Evolutionary conservation across 2,797 vertebrate species (phyloP).

Genomic region (Microctenopoma lineatum): DNA sequence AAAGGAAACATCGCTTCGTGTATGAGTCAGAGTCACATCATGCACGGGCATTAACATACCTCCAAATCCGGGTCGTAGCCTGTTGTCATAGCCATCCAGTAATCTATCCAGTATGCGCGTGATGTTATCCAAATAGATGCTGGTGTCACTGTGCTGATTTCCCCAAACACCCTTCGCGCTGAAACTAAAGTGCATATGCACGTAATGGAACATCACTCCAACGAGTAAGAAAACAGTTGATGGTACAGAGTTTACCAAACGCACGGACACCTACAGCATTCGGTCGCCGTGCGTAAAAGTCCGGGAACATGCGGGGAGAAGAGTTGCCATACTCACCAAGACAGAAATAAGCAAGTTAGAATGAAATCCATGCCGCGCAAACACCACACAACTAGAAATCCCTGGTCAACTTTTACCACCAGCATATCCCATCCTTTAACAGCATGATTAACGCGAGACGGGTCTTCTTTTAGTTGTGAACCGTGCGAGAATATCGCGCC

Average conservation of each 20-base stretch:
- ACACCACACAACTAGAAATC: slow-evolving; percentile 68
- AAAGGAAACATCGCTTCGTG: neutral
- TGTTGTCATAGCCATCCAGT: slow-evolving; percentile 96
- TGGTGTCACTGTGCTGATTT: slow-evolving; percentile 76
- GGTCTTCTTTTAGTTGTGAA: slow-evolving; percentile 65
- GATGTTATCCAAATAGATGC: slow-evolving; percentile 91
- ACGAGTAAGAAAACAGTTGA: slow-evolving; percentile 7
- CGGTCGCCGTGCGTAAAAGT: slow-evolving; percentile 73
- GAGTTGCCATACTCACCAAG: slow-evolving; percentile 87
- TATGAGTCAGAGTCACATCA: neutral
- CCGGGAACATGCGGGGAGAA: slow-evolving; percentile 53
- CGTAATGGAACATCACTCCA: slow-evolving; percentile 14
- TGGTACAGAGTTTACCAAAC: slow-evolving; percentile 37
- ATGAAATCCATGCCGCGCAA: slow-evolving; percentile 85
- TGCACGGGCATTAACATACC: slow-evolving; percentile 78
- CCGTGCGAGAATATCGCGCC: slow-evolving; percentile 73
- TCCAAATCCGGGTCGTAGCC: slow-evolving; percentile 94
- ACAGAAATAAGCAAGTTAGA: slow-evolving; percentile 86
- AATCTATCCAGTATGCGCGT: slow-evolving; percentile 93
- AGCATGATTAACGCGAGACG: slow-evolving; percentile 61
- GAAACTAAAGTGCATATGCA: slow-evolving; percentile 64
- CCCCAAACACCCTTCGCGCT: slow-evolving; percentile 84
- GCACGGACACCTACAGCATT: slow-evolving; percentile 25
- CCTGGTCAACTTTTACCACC: slow-evolving; percentile 82
- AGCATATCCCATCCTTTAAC: slow-evolving; percentile 78